These are phyloP conservation scores for Ploceus nigricollis DNA, from an alignment of 2,113 vertebrate species.

Conservation along the genomic window DNA sequence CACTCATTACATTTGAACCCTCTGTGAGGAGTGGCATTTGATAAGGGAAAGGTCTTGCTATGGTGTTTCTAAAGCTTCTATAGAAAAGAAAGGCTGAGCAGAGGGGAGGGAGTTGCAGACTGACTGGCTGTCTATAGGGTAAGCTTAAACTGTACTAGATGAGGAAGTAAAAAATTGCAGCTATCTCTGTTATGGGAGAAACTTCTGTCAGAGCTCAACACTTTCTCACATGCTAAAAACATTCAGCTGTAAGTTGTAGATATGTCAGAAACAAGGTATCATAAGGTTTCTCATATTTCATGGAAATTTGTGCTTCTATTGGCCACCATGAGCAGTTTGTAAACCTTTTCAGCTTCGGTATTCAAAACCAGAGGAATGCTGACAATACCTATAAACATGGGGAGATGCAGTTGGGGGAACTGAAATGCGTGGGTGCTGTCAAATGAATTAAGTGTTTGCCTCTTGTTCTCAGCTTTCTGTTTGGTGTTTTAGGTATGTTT, in stretches of 20 bases:
- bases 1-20: neutral
- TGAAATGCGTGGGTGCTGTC: neutral
- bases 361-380: neutral
- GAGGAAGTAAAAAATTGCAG: neutral
- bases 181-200: neutral
- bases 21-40: neutral
- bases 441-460: neutral
- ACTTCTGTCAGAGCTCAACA: neutral
- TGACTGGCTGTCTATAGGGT: neutral
- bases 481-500: neutral
- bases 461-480: neutral
- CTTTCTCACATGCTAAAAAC: neutral
- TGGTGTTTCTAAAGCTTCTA: neutral
- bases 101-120: neutral
- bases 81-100: neutral
- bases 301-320: neutral
- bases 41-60: neutral
- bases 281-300: neutral
- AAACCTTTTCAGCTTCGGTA: neutral
- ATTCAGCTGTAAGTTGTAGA: neutral
- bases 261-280: neutral
- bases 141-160: neutral
- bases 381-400: neutral
- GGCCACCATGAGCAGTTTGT: neutral
- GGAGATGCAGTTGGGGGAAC: neutral